Base-by-base conservation (phyloP, 2,113 vertebrate species). In the Puma concolor region DNA sequence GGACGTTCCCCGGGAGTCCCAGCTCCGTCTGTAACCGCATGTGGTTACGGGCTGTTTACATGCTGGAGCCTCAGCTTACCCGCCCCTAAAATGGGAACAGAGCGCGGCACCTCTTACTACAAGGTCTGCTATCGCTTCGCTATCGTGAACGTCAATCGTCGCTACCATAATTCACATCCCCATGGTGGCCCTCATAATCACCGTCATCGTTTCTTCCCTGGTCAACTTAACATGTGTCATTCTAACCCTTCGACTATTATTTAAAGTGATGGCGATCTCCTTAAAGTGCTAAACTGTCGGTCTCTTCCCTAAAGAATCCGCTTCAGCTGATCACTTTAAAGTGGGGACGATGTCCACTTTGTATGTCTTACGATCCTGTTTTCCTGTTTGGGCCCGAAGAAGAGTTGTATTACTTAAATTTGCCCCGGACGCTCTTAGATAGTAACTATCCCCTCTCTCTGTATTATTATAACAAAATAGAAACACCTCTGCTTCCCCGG, bases 81-180 rank as follows among this genome's bases (percentile, higher is more conserved):
- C 27, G 1, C 10, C 41, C 76, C 27, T 36, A 15, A 27, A 25
- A 15, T 15, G 44, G 16, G 21, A 50, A 48, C 1, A 19, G 2
- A 23, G 4, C 2, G 4, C 12, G 3, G 1, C 0, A 5, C 1
- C 8, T 15, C 60, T 52, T 8, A 2, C 33, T 6, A 2, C 8
- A 8, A 4, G 38, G 6, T 19, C 36, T 27, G 41, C 15, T 8
- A 0, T 0, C 9, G 3, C 41, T 7, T 0, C 5, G 27, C 38
- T 7, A 0, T 0, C 3, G n/a, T 0, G 13, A 19, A 6, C 29
- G 31, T 6, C 4, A 66, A 66, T 33, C 16, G 21, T 7, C 41
- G 7, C 25, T 9, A 9, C 4, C 60, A n/a, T 60, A 10, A 44
- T 6, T 13, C 19, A 10, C 2, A 29, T 27, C 3, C 64, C 6